Evolutionary conservation across 2,888 invertebrate genomes (phyloP).

Genomic region (Drosophila sordidula): DNA sequence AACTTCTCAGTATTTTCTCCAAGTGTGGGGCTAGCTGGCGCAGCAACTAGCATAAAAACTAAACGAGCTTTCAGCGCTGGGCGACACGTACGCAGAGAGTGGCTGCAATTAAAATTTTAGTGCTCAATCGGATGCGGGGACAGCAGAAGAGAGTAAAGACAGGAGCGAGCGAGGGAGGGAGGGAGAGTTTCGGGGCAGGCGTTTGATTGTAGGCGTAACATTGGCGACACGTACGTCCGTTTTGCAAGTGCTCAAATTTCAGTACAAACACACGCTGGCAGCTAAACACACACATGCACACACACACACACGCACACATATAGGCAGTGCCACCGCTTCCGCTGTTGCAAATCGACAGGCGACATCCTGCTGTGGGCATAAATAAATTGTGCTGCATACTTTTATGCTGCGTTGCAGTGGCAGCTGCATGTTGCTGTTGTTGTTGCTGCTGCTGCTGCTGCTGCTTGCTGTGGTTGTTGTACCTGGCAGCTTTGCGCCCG

Average conservation of each 20-base stretch:
- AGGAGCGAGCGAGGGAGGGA: no score
- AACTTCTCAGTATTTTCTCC: neutral
- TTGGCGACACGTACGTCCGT: conserved; percentile 47
- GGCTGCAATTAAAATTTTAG: conserved; percentile 78
- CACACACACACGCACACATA: neutral
- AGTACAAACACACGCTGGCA: conserved; percentile 40
- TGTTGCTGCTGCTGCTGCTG: conserved; percentile 1
- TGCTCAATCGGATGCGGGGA: conserved; percentile 39
- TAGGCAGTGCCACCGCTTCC: conserved; percentile 44
- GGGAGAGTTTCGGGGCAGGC: neutral
- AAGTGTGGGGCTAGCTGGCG: neutral
- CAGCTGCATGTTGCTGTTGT: neutral
- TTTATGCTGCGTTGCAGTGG: conserved; percentile 31
- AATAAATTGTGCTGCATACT: conserved; percentile 75
- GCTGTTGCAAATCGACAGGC: conserved; percentile 63
- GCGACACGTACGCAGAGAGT: conserved; percentile 69
- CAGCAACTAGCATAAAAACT: conserved; percentile 60
- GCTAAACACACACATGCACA: conserved; percentile 11
- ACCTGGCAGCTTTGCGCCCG: neutral
- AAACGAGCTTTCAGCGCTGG: conserved; percentile 68
- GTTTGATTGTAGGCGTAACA: conserved; percentile 25
- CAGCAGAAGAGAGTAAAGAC: neutral
- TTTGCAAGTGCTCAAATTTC: conserved; percentile 57
- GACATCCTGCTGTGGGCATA: conserved; percentile 66
- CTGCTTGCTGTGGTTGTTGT: neutral